phyloP scores from a whole-genome alignment of 2,113 vertebrate species.

The Sander vitreus region DNA sequence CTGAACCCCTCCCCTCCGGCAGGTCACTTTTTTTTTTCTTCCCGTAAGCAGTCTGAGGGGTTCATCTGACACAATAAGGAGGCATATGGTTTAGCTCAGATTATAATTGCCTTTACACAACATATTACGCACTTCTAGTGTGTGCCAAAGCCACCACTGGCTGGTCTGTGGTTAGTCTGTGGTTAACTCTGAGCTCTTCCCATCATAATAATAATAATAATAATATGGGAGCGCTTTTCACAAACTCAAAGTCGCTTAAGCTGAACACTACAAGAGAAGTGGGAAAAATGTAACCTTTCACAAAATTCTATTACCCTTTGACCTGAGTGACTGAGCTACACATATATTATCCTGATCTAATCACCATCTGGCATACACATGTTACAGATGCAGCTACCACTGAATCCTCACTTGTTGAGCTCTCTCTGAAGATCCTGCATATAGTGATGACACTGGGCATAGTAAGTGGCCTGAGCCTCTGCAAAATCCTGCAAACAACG shows the following conservation, averaged over 20 bases:
- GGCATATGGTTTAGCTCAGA: neutral
- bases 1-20: too few species aligned
- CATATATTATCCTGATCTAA: neutral
- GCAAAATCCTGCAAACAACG: conserved; percentile 95
- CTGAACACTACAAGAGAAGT: neutral
- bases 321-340: neutral
- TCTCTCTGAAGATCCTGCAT: conserved; percentile 96
- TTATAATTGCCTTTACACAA: neutral
- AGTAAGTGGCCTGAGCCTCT: conserved; percentile 94
- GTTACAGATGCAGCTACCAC: neutral
- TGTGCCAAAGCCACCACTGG: neutral
- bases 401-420: conserved; percentile 88
- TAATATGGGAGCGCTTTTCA: too few species aligned
- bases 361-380: neutral
- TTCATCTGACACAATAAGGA: neutral
- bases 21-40: neutral
- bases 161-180: neutral
- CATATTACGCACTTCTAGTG: neutral
- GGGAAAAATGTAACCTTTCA: neutral
- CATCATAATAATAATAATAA: too few species aligned
- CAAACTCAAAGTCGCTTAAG: too few species aligned
- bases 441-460: conserved; percentile 93
- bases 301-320: too few species aligned
- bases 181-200: neutral
- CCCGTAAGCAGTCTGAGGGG: neutral